A percentile compares a stretch with the other conserved stretches of the same genome.
Evolutionary conservation across 2,797 vertebrate genomes (phyloP).

Genomic region (Poeciliopsis infans): DNA sequence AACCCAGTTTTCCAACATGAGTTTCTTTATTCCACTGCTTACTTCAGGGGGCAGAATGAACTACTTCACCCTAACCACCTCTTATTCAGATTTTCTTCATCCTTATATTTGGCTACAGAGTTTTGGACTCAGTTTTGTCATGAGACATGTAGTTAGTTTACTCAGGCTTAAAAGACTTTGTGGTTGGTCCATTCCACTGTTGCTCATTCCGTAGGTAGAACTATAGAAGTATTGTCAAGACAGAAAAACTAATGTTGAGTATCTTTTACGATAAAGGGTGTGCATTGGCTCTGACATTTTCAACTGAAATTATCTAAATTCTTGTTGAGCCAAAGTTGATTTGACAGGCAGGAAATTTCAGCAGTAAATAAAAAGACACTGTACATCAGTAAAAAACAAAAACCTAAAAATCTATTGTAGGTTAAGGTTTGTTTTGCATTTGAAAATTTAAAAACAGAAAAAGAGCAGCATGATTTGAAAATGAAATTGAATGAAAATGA

Average conservation of each 20-base stretch:
- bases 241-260: neutral
- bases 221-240: neutral
- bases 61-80: neutral
- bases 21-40: neutral
- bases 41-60: neutral
- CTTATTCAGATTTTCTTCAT: neutral
- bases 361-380: neutral
- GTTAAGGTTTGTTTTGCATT: neutral
- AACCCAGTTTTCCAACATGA: neutral
- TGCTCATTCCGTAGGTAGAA: neutral
- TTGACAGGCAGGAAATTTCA: neutral
- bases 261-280: neutral
- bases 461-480: neutral
- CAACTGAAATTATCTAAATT: neutral
- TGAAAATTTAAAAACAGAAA: neutral
- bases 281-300: neutral
- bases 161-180: neutral
- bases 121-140: neutral
- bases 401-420: neutral
- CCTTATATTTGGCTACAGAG: neutral
- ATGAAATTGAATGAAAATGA: neutral
- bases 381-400: neutral
- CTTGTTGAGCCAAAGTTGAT: neutral
- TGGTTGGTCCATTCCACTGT: neutral
- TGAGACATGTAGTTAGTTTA: neutral